Evolutionary conservation across 2,797 vertebrate species (phyloP).

Genomic region (Remorina albescens): DNA sequence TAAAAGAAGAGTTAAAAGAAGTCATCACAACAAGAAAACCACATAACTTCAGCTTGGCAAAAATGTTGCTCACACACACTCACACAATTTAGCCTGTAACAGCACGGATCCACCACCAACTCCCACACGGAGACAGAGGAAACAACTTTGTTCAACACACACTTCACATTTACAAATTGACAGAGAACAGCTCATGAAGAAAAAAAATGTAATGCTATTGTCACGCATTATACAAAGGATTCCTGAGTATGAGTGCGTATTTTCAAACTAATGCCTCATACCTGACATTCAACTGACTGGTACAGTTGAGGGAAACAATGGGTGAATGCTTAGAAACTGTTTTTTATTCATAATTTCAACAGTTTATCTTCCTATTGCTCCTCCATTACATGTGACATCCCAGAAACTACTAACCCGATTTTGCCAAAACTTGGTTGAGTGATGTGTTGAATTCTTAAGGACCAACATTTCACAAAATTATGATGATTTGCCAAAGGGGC

Average conservation of each 20-base stretch:
- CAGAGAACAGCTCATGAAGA: constrained; percentile 15
- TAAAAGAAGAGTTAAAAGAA: constrained; percentile 1
- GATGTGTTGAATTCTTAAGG: constrained; percentile 36
- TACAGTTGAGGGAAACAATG: constrained; percentile 21
- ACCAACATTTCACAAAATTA: constrained; percentile 38
- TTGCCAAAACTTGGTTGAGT: constrained; percentile 46
- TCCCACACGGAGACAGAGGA: constrained; percentile 32
- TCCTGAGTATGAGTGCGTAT: constrained; percentile 32
- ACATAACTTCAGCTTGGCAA: constrained; percentile 17
- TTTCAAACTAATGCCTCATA: constrained; percentile 23
- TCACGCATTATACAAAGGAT: constrained; percentile 29
- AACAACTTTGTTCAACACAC: constrained; percentile 37
- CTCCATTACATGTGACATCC: constrained; percentile 30
- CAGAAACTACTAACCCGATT: constrained; percentile 55
- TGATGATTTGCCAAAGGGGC: constrained; percentile 23
- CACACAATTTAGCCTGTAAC: constrained; percentile 25
- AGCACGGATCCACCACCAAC: constrained; percentile 16
- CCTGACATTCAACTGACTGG: constrained; percentile 37
- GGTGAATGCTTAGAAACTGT: constrained; percentile 29
- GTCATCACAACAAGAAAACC: neutral
- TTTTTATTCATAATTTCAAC: constrained; percentile 48
- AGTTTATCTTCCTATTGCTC: constrained; percentile 29
- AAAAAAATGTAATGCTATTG: constrained; percentile 19
- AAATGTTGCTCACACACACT: constrained; percentile 18
- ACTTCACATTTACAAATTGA: constrained; percentile 32